These are phyloP conservation scores for Leptopterna dolabrata DNA, from an alignment of 2,888 invertebrate genomes.

Conservation along the genomic window DNA sequence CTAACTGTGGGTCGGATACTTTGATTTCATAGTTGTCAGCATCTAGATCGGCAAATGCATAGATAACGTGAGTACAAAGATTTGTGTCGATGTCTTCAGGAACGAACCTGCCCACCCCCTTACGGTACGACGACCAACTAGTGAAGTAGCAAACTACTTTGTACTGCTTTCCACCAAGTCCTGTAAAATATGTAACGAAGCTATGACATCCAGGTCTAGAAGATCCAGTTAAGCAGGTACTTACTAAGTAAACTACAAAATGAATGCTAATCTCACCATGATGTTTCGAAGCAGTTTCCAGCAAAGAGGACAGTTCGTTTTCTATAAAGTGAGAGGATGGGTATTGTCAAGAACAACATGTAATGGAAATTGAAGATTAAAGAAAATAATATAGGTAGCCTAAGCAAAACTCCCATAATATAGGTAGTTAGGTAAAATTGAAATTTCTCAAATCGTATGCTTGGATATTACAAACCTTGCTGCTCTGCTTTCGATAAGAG, in stretches of 20 bases:
- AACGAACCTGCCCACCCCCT: background rate
- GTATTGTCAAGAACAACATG: too few relatives aligned
- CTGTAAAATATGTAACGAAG: background rate
- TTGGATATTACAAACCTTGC: too few relatives aligned
- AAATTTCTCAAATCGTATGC: too few relatives aligned
- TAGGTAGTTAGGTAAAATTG: too few relatives aligned
- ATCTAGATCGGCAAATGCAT: background rate
- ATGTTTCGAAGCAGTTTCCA: too few relatives aligned
- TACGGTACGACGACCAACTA: background rate
- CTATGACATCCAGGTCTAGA: too few relatives aligned
- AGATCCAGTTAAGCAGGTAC: too few relatives aligned
- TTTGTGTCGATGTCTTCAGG: background rate
- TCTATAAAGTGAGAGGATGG: background rate
- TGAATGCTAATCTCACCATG: background rate
- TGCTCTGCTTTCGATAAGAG: too few relatives aligned
- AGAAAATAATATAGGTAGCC: too few relatives aligned
- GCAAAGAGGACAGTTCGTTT: background rate
- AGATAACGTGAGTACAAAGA: background rate
- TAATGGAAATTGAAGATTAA: background rate
- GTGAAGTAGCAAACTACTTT: slow-evolving; percentile 2
- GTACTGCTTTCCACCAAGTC: background rate
- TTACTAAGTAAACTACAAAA: too few relatives aligned
- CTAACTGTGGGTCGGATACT: slow-evolving; percentile 89
- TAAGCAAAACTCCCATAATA: too few relatives aligned
- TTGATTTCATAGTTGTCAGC: slow-evolving; percentile 62